These are phyloP conservation scores for Porites lutea DNA, from an alignment of 64 coral and sea anemone genomes.

Conservation along the genomic window DNA sequence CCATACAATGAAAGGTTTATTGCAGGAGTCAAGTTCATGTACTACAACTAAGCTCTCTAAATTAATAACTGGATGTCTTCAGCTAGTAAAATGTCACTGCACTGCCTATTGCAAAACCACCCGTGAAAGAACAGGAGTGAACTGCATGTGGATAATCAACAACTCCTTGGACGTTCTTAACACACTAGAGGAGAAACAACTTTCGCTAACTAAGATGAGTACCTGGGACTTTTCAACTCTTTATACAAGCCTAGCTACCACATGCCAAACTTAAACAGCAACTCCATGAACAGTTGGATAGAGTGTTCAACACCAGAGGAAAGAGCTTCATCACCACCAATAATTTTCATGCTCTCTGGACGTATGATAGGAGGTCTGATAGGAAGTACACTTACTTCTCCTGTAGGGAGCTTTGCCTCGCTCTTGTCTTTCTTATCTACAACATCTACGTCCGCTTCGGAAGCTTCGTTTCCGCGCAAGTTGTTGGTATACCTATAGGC, in stretches of 20 bases:
- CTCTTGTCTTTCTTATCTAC: no score
- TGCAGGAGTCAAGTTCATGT: neutral
- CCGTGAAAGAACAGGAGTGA: neutral
- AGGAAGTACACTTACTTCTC: no score
- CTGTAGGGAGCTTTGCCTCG: no score
- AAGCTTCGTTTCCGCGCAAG: no score
- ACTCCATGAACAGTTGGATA: conserved; percentile 3
- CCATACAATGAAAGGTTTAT: neutral
- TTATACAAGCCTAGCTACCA: conserved; percentile 6
- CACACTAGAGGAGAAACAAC: neutral
- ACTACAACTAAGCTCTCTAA: no score
- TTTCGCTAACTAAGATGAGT: neutral
- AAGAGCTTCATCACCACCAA: no score
- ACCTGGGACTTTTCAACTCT: conserved; percentile 20
- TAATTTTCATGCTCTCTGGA: no score
- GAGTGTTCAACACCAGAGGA: no score
- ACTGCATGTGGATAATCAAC: neutral
- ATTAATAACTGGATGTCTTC: neutral
- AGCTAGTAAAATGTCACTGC: conserved; percentile 5
- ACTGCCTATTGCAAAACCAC: conserved; percentile 13
- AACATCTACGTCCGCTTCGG: no score
- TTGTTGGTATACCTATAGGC: no score
- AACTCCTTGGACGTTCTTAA: neutral
- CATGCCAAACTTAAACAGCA: conserved; percentile 8
- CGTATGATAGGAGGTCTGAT: no score